Evolutionary conservation across 2,888 invertebrate genomes (phyloP), one percentile per base, ranked within the genome.

Genomic region (Ormia ochracea): DNA sequence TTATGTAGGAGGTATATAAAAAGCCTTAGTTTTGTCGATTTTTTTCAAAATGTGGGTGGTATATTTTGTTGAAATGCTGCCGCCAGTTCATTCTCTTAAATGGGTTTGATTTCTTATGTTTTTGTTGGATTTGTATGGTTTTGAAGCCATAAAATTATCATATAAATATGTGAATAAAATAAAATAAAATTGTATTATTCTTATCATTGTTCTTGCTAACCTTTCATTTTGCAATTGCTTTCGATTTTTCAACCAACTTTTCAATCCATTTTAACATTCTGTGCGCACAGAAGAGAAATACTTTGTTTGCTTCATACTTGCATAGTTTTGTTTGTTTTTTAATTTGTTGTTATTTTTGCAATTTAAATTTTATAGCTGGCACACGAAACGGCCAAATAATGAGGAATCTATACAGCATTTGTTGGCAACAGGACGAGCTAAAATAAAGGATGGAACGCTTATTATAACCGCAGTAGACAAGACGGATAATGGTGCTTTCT

Each of bases 381-480:
- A 91, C 82, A 90, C 90, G 48, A 90, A 90, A 75, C 88, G 90
- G 3, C 88, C 90, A 75, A 91, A 90, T 79, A 89, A 90, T 38
- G 91, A 91, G 72, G 91, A 91, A 70, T 89, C 90, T 23, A 89
- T 91, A 72, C 90, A 91, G 78, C 89, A 90, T 66, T 87, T 90
- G 81, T 63, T 89, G 41, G 86, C 86, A 41, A 89, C 90, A 23
- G 91, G 91, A 33, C 89, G 91, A 26, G 90, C 90, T 23, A 88
- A 89, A 81, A 88, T 91, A 43, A 90, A 90, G 69, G 91, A 91
- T 81, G 91, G 91, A 58, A 91, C 91, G 17, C 86, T 92, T 74
- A 90, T 91, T 81, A 90, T 92, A 83, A 90, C 90, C 63, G 89
- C 90, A 2, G 90, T 91, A 26, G 90, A 90, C 75, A 90, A 90